Evolutionary conservation across 2,113 vertebrate species (phyloP), one percentile per base, ranked within the genome.

Genomic region (Petrocephalus microphthalmus): DNA sequence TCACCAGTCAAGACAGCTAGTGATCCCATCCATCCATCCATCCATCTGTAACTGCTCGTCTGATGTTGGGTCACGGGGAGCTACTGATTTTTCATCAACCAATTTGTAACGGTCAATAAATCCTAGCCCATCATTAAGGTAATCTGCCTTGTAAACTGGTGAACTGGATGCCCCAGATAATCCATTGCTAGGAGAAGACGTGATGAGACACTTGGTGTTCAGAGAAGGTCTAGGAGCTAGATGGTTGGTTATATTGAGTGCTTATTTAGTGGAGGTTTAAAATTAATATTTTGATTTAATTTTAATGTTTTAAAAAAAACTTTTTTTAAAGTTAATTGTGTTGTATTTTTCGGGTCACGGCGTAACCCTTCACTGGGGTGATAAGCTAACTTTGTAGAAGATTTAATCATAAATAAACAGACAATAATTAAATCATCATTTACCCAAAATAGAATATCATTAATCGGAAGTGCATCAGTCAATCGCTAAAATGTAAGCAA

Each of bases 401-500:
- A 51, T 52, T 29, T 37, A 20, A 37, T 51, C 64, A 52, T 33
- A 71, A 71, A 78, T 15, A 67, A 51, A 47, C 47, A 52, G 20
- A 25, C 83, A 5, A 29, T 78, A 11, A 37, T 52, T 8, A 33
- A 82, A 82, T 45, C 19, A 22, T 54, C 5, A 19, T 78, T 71
- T 78, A 52, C 51, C 33, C 2, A 19, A 54, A 82, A 42, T 51
- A n/a, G 87, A 82, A 88, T 81, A n/a, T 11, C 51, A 85, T 88
- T 81, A 64, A 11, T 19, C 52, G 29, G 56, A 53, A 17, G 52
- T 54, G n/a, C 29, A 25, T 53, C 49, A 19, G 37, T 85, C 84
- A 56, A 52, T 85, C 84, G 54, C 54, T 22, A 84, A 85, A 85
- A 85, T 29, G 47, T n/a, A 7, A 29, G 84, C 45, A 29, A 88